Evolutionary conservation across 1,140 invertebrate genomes (phyloP).

Genomic region (Akabosia matsudoensis): DNA sequence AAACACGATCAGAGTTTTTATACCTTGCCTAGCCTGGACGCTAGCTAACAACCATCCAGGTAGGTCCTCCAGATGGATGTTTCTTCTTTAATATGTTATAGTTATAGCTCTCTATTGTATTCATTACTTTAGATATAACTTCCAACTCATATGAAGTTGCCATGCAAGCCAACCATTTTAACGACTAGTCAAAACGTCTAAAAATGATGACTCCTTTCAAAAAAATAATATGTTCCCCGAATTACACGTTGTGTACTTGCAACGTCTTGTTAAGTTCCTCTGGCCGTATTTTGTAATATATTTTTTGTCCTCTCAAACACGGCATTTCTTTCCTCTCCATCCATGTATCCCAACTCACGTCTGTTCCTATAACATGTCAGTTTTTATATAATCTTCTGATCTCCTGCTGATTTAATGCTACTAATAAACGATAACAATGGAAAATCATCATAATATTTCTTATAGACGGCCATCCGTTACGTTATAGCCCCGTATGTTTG

Average conservation of each 20-base stretch:
- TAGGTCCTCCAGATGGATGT: neutral
- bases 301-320: neutral
- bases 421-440: conserved; percentile 19
- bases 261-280: neutral
- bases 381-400: neutral
- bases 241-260: conserved; percentile 7
- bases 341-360: neutral
- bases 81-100: neutral
- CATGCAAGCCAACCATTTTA: conserved; percentile 11
- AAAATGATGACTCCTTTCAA: too few species aligned
- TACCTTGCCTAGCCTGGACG: neutral
- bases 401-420: conserved; percentile 22
- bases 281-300: neutral
- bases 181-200: neutral
- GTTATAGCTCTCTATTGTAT: neutral
- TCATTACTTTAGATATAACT: neutral
- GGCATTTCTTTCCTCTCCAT: neutral
- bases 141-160: neutral
- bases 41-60: neutral
- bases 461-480: conserved; percentile 14
- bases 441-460: conserved; percentile 5
- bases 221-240: neutral
- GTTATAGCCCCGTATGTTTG: too few species aligned
- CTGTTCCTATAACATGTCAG: too few species aligned
- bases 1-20: too few species aligned